phyloP scores from a whole-genome alignment of 2,797 vertebrate genomes.

The Manis pentadactyla region DNA sequence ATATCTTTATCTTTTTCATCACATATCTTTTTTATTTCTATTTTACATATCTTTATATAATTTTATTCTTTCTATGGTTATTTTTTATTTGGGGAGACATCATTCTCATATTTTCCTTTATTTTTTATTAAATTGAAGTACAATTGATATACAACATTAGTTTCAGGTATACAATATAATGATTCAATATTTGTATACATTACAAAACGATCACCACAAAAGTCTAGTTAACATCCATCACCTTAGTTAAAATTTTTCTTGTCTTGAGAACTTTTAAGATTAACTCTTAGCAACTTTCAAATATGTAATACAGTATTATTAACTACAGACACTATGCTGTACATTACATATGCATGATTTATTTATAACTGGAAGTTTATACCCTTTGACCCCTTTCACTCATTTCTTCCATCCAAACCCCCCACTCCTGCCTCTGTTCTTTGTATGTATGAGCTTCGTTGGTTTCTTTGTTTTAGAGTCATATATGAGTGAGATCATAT shows the following conservation, averaged over 20 bases:
- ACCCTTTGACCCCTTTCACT: not conserved
- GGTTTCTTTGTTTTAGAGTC: not conserved
- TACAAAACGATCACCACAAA: not conserved
- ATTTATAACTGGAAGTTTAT: not conserved
- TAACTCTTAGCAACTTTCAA: not conserved
- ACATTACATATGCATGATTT: not conserved
- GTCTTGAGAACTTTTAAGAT: not conserved
- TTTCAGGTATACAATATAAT: not conserved
- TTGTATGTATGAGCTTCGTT: not conserved
- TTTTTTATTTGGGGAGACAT: not conserved
- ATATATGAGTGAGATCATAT: not conserved
- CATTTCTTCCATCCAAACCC: not conserved
- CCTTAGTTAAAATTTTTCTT: not conserved
- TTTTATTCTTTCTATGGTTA: not conserved
- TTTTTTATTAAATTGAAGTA: not conserved
- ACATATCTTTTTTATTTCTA: not conserved
- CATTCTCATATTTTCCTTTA: slow-evolving; percentile 48
- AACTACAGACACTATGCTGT: not conserved
- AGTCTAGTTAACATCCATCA: not conserved
- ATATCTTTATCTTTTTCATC: not conserved
- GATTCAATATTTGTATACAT: not conserved
- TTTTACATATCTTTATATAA: not conserved
- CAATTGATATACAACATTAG: not conserved
- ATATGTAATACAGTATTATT: not conserved
- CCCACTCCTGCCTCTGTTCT: not conserved